Percentiles rank a stretch among this genome's conserved stretches.
These are phyloP conservation scores for Drosophila melanogaster DNA, from an alignment of 1,140 invertebrate genomes.

Conservation along the genomic window DNA sequence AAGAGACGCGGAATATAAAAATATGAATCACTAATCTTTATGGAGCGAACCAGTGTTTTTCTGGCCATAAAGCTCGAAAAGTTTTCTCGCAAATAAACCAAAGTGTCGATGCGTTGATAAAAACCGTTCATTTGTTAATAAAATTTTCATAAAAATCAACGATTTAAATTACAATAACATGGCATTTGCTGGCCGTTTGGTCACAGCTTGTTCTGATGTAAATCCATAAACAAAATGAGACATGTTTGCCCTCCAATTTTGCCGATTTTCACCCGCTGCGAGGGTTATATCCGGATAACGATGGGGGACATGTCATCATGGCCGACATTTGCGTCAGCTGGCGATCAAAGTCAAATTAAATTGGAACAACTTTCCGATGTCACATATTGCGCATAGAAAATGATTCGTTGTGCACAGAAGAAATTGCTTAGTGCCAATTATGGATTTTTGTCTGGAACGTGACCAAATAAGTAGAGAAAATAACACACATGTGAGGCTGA, in stretches of 20 bases:
- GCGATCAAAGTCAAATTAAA: conserved; percentile 83
- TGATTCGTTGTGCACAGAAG: conserved; percentile 12
- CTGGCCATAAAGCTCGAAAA: conserved; percentile 32
- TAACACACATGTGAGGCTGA: neutral
- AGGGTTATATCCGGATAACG: conserved; percentile 17
- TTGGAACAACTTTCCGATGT: conserved; percentile 69
- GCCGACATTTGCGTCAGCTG: conserved; percentile 70
- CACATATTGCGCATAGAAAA: conserved; percentile 23
- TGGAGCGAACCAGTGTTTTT: conserved; percentile 26
- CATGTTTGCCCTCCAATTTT: conserved; percentile 56
- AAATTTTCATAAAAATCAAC: conserved; percentile 63
- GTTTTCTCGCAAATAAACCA: conserved; percentile 39
- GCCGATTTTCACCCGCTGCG: conserved; percentile 45
- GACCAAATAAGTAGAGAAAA: conserved; percentile 18
- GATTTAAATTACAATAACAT: conserved; percentile 66
- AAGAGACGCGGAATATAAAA: conserved; percentile 3
- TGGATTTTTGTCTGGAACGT: conserved; percentile 17
- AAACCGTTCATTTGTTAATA: conserved; percentile 66
- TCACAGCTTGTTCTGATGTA: conserved; percentile 71
- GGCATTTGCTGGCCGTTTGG: conserved; percentile 31
- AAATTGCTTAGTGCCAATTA: conserved; percentile 42
- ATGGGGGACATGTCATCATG: conserved; percentile 61
- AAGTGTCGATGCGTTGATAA: conserved; percentile 53
- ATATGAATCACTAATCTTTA: conserved; percentile 48
- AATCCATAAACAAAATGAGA: conserved; percentile 75